These are phyloP conservation scores for Spheniscus mendiculus DNA, from an alignment of 2,113 vertebrate genomes.

Conservation along the genomic window DNA sequence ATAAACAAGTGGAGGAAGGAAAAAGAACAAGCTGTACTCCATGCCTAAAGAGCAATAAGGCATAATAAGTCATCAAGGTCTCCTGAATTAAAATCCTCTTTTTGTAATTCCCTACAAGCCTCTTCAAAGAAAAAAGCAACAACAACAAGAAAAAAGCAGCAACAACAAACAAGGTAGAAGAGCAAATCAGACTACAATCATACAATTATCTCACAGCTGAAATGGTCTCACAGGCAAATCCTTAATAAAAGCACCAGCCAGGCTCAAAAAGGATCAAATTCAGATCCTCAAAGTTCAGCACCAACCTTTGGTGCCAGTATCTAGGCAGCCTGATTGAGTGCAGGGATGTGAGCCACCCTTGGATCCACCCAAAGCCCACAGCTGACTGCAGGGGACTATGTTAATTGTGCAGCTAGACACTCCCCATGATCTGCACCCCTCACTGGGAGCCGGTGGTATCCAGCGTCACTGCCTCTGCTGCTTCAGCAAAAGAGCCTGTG, in stretches of 20 bases:
- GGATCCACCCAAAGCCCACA: neutral
- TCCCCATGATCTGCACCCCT: neutral
- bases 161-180: neutral
- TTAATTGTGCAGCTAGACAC: neutral
- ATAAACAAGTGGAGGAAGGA: conserved; percentile 54
- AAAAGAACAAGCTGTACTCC: conserved; percentile 30
- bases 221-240: neutral
- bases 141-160: neutral
- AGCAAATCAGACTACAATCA: neutral
- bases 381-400: neutral
- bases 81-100: conserved; percentile 56
- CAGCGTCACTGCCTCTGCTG: accelerated
- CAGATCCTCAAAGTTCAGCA: neutral
- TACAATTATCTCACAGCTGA: conserved; percentile 32
- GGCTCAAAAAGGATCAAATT: neutral
- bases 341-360: neutral
- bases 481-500: neutral
- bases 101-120: conserved; percentile 45
- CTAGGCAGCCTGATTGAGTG: neutral
- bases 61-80: conserved; percentile 51
- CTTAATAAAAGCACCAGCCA: neutral
- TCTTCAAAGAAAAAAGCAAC: conserved; percentile 45
- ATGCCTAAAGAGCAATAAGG: conserved; percentile 15
- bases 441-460: neutral
- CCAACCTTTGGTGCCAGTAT: neutral